Conservation (phyloP, 2,113 vertebrate species). For the Microtus oregoni region DNA sequence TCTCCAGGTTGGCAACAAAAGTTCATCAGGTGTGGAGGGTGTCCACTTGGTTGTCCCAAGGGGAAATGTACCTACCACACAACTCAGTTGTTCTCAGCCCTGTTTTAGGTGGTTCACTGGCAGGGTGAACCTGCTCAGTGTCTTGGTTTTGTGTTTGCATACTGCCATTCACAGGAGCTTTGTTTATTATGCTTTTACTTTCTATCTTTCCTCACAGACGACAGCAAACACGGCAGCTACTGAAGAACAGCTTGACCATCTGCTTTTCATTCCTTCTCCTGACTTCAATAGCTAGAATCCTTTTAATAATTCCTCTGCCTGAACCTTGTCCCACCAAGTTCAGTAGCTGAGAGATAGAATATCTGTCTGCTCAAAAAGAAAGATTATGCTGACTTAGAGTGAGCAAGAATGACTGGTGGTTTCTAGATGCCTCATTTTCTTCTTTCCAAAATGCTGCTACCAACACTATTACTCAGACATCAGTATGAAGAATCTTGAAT, state of each 20-base stretch:
- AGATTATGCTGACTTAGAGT: neutral
- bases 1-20: neutral
- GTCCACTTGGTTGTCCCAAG: neutral
- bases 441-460: slow-evolving; percentile 32
- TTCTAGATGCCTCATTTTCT: neutral
- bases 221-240: neutral
- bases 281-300: neutral
- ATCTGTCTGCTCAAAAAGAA: neutral
- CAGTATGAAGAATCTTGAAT: neutral
- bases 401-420: slow-evolving; percentile 3
- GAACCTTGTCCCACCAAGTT: neutral
- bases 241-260: neutral
- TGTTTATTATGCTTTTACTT: slow-evolving; percentile 32
- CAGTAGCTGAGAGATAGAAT: neutral
- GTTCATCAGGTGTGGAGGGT: neutral
- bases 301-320: neutral
- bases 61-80: neutral
- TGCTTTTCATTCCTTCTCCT: slow-evolving; percentile 17
- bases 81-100: neutral
- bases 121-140: neutral
- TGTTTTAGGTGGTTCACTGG: neutral
- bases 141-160: neutral
- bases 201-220: neutral
- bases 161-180: neutral
- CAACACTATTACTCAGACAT: neutral